Percentiles rank a stretch among this genome's conserved stretches.
Evolutionary conservation across 2,888 invertebrate genomes (phyloP).

Genomic region (Cephus spinipes): DNA sequence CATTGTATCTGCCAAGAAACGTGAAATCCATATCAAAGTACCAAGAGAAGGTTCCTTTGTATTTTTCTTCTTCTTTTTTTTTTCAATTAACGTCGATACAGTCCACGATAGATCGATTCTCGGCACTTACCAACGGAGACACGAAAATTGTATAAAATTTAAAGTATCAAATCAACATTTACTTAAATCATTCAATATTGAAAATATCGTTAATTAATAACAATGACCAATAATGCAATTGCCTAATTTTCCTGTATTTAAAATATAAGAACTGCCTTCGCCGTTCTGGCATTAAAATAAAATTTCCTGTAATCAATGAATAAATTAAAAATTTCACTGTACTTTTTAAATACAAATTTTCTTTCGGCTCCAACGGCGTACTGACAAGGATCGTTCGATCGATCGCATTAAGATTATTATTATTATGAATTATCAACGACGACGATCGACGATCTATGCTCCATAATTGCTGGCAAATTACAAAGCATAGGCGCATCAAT

Average conservation of each 20-base stretch:
- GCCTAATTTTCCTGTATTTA: neutral
- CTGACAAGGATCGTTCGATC: neutral
- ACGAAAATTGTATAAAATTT: neutral
- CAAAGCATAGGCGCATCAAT: slow-evolving; percentile 32
- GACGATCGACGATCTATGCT: neutral
- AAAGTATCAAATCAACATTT: neutral
- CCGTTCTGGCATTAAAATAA: neutral
- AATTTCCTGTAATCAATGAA: neutral
- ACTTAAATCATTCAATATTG: neutral
- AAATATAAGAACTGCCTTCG: neutral
- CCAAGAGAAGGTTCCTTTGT: neutral
- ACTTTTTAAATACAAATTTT: neutral
- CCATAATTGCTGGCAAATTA: slow-evolving; percentile 43
- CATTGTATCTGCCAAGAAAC: neutral
- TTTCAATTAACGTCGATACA: neutral
- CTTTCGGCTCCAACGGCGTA: neutral
- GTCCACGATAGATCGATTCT: neutral
- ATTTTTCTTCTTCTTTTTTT: neutral
- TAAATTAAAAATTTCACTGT: neutral
- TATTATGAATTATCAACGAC: neutral
- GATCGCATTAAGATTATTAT: neutral
- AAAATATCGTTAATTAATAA: neutral
- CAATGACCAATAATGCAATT: neutral
- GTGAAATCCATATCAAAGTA: neutral
- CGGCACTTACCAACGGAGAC: neutral